A percentile compares a stretch with the other conserved stretches of the same genome.
These are phyloP conservation scores for Siphamia tubifer DNA, from an alignment of 2,113 vertebrate genomes.

Conservation along the genomic window DNA sequence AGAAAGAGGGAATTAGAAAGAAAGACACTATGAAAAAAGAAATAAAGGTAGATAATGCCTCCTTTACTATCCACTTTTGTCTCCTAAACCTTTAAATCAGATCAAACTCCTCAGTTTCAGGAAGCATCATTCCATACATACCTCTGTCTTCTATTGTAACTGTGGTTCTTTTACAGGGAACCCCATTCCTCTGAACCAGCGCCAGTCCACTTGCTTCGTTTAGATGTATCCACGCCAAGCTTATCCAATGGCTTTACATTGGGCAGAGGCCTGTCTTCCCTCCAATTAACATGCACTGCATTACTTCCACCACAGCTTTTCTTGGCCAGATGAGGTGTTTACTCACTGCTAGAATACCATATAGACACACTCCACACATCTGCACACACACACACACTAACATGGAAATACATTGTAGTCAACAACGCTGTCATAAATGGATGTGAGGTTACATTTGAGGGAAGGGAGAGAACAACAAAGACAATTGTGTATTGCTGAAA, in stretches of 20 bases:
- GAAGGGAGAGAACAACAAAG: neutral
- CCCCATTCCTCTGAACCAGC: slow-evolving; percentile 4
- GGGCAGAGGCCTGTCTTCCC: slow-evolving; percentile 34
- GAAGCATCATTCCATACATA: slow-evolving; percentile 43
- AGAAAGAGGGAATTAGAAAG: neutral
- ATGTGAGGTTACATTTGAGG: neutral
- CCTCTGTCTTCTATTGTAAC: neutral
- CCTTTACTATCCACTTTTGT: neutral
- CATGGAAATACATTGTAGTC: neutral
- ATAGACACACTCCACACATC: slow-evolving; percentile 29
- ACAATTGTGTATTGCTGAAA: neutral
- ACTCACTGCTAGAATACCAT: slow-evolving; percentile 35
- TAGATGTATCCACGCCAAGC: slow-evolving; percentile 17
- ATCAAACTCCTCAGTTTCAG: slow-evolving; percentile 3
- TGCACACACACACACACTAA: neutral
- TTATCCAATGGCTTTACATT: slow-evolving; percentile 34
- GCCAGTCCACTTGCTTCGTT: slow-evolving; percentile 28
- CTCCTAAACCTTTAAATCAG: no score
- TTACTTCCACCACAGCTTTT: slow-evolving; percentile 32
- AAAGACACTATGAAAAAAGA: neutral
- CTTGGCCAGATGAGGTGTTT: slow-evolving; percentile 44
- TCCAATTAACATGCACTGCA: slow-evolving; percentile 32
- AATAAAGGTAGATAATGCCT: neutral
- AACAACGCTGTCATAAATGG: neutral
- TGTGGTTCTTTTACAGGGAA: slow-evolving; percentile 10